These are phyloP conservation scores for Phaenicophaeus curvirostris DNA, from an alignment of 2,797 vertebrate species.

Conservation along the genomic window DNA sequence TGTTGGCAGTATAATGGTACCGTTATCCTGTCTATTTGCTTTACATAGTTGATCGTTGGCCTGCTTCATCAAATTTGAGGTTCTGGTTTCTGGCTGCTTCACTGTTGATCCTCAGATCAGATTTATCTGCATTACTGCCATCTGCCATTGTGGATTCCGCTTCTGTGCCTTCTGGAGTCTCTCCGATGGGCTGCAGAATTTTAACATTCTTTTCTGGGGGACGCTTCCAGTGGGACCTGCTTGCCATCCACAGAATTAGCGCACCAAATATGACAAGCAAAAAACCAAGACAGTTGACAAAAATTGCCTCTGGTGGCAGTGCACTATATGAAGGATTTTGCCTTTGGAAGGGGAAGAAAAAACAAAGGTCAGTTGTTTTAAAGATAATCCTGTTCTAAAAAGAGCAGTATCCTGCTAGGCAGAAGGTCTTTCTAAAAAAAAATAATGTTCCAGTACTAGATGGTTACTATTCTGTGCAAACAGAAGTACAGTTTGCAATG, in stretches of 20 bases:
- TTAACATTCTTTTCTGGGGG: conserved; percentile 79
- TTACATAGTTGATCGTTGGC: conserved; percentile 81
- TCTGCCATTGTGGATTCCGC: conserved; percentile 65
- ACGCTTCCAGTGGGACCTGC: conserved; percentile 90
- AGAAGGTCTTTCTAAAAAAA: background rate
- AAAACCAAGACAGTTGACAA: conserved; percentile 89
- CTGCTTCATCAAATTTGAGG: conserved; percentile 79
- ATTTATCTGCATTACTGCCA: conserved; percentile 18
- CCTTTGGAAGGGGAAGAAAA: conserved; percentile 26
- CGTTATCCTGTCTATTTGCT: background rate
- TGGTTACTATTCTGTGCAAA: background rate
- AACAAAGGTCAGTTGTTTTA: conserved; percentile 1
- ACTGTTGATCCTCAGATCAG: conserved; percentile 69
- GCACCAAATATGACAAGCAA: conserved; percentile 86
- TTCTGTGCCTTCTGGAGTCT: conserved; percentile 60
- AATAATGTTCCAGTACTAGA: background rate
- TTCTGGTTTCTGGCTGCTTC: conserved; percentile 83
- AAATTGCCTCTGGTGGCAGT: conserved; percentile 87
- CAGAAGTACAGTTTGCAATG: background rate
- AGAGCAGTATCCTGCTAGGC: background rate
- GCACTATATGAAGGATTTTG: conserved; percentile 75
- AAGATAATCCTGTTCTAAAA: background rate
- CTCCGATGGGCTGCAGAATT: conserved; percentile 60
- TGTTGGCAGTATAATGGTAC: background rate
- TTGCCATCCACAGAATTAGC: conserved; percentile 90